Base-by-base conservation (phyloP, 2,888 invertebrate genomes). In the Acleris sparsana region DNA sequence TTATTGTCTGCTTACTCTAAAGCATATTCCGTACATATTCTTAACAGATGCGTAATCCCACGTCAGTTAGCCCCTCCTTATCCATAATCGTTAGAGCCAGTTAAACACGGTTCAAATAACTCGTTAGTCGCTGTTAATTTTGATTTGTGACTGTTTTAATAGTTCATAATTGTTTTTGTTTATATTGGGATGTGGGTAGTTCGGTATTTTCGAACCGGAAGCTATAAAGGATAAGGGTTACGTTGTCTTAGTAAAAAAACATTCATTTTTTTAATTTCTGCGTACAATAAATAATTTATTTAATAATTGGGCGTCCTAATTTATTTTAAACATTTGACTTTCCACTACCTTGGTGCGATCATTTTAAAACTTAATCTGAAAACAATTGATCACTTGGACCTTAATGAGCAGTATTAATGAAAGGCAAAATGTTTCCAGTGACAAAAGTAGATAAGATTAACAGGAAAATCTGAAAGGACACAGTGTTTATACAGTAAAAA, bases 61-160 rank as follows among this genome's bases (percentile, higher is more conserved):
- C 57, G 5, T n/a, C 16, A 22, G 56, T 56, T 56, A 56, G 44
- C 25, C 44, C 44, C 16, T 13, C 49, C 49, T 7, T n/a, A 29
- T 33, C 49, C 49, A 6, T 49, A 59, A 33, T 59, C 48, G 18
- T 49, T 59, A 39, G 25, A 59, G 18, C 49, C 33, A 44, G 22
- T 56, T n/a, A 22, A 55, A 44, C 49, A 17, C n/a, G 58, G 29
- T 59, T 59, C 58, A 18, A 39, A 59, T 49, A 49, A 59, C 57
- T 48, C 57, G 57, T 57, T 29, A 57, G 25, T 13, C 20, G 48
- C 16, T 74, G 75, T 79, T 77, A 76, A 71, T 57, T 72, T 74
- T 80, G 81, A 81, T 80, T 79, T 80, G 80, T 80, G 71, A 64
- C 68, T 53, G 61, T 71, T 71, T 71, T 81, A 79, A 68, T 65